Percentiles rank a stretch among this genome's conserved stretches.
These are phyloP conservation scores for Aphaenogaster floridana DNA, from an alignment of 1,140 invertebrate genomes.

Conservation along the genomic window DNA sequence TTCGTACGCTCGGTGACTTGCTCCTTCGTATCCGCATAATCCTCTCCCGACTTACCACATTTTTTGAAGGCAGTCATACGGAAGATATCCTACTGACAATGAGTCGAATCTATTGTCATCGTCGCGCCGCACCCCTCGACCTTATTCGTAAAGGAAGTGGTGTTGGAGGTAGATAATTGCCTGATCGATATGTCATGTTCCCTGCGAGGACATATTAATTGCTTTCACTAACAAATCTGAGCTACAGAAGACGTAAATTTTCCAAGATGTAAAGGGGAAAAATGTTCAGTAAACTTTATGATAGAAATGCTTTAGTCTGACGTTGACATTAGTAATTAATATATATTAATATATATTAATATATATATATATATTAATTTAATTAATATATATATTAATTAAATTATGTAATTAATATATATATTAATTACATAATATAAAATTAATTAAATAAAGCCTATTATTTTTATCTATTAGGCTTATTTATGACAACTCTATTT, in stretches of 20 bases:
- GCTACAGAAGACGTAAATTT: not conserved
- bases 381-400: too few relatives aligned
- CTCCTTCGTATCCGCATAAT: conserved; percentile 42
- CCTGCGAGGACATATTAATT: conserved; percentile 20
- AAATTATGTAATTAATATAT: not conserved
- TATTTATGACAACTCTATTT: not conserved
- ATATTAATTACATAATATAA: not conserved
- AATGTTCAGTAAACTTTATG: not conserved
- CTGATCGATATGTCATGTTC: conserved; percentile 37
- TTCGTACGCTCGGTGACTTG: conserved; percentile 15
- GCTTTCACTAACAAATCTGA: not conserved
- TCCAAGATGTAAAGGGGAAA: not conserved
- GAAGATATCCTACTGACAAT: conserved; percentile 9
- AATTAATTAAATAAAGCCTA: not conserved
- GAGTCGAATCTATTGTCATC: conserved; percentile 34
- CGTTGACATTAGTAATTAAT: not conserved
- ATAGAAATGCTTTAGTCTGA: not conserved
- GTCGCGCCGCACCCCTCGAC: not conserved
- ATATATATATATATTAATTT: too few relatives aligned
- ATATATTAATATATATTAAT: not conserved
- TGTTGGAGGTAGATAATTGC: not conserved
- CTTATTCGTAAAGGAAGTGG: conserved; percentile 13
- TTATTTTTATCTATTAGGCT: not conserved
- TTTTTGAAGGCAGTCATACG: conserved; percentile 32
- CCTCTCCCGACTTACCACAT: conserved; percentile 28